Conservation (phyloP, 2,888 invertebrate species). For the Mayetiola destructor region DNA sequence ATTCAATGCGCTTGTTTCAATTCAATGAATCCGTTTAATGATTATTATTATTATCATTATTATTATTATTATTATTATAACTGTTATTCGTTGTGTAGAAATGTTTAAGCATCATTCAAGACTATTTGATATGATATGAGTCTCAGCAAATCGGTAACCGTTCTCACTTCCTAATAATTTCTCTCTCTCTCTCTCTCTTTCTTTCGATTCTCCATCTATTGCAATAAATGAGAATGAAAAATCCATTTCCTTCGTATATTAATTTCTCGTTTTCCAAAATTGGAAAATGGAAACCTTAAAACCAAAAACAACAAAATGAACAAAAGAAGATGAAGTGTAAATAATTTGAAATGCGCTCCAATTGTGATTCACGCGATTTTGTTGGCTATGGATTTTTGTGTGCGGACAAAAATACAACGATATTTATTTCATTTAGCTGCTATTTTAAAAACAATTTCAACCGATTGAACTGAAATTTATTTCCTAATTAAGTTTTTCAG, state of each 20-base stretch:
- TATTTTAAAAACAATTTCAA: slow-evolving; percentile 9
- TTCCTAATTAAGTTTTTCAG: slow-evolving; percentile 8
- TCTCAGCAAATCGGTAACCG: slow-evolving; percentile 10
- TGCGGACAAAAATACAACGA: too few relatives aligned
- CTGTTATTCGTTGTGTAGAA: background rate
- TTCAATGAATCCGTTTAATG: background rate
- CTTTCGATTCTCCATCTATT: too few relatives aligned
- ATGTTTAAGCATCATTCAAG: background rate
- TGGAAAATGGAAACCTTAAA: too few relatives aligned
- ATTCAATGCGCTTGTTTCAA: background rate
- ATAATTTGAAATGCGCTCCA: too few relatives aligned
- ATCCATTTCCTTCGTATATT: too few relatives aligned
- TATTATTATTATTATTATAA: background rate
- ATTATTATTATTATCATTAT: background rate
- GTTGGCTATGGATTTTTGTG: too few relatives aligned
- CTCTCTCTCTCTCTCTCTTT: background rate
- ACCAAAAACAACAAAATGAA: too few relatives aligned
- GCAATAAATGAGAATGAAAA: too few relatives aligned
- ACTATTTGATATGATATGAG: background rate
- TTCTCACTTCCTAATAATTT: slow-evolving; percentile 10
- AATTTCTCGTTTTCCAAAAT: too few relatives aligned
- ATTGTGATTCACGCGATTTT: too few relatives aligned
- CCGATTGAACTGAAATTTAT: slow-evolving; percentile 8
- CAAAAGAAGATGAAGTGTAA: background rate
- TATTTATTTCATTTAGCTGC: background rate